phyloP scores from a whole-genome alignment of 1,140 invertebrate species.

The Protaetia brevitarsis region DNA sequence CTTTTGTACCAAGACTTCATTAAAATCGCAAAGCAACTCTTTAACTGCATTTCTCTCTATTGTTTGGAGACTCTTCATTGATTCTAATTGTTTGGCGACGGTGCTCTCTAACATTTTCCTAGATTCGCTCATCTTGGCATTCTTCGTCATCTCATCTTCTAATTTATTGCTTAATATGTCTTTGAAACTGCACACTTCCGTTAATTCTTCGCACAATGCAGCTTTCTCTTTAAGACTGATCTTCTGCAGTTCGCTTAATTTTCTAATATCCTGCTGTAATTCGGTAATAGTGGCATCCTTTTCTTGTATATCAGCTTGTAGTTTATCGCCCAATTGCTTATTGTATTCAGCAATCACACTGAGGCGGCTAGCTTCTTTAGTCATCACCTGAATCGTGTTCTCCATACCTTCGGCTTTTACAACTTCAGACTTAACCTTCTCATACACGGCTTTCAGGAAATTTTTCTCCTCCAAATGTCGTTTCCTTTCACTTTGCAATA shows the following conservation, averaged over 20 bases:
- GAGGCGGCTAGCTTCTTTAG: constrained; percentile 39
- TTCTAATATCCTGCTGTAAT: constrained; percentile 35
- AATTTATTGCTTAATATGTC: constrained; percentile 38
- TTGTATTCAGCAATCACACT: constrained; percentile 45
- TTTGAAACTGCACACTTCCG: constrained; percentile 39
- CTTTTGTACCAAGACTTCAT: constrained; percentile 31
- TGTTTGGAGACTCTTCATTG: constrained; percentile 34
- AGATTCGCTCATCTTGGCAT: constrained; percentile 34
- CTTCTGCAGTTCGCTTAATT: constrained; percentile 41
- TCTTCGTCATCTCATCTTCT: constrained; percentile 38
- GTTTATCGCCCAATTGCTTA: constrained; percentile 41
- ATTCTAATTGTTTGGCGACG: constrained; percentile 28
- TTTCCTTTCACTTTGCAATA: constrained; percentile 39
- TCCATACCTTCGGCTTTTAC: constrained; percentile 37
- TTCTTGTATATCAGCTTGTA: constrained; percentile 38
- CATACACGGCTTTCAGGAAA: constrained; percentile 39
- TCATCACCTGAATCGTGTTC: constrained; percentile 35
- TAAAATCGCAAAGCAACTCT: constrained; percentile 35
- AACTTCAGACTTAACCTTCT: constrained; percentile 39
- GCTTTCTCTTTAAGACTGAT: constrained; percentile 41
- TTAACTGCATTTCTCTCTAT: constrained; percentile 35
- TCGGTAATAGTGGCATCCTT: constrained; percentile 38
- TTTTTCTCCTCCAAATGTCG: constrained; percentile 42
- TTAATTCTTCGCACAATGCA: constrained; percentile 41
- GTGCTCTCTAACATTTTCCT: constrained; percentile 32